Evolutionary conservation across 2,797 vertebrate genomes (phyloP).

Genomic region (Lepus townsendii): DNA sequence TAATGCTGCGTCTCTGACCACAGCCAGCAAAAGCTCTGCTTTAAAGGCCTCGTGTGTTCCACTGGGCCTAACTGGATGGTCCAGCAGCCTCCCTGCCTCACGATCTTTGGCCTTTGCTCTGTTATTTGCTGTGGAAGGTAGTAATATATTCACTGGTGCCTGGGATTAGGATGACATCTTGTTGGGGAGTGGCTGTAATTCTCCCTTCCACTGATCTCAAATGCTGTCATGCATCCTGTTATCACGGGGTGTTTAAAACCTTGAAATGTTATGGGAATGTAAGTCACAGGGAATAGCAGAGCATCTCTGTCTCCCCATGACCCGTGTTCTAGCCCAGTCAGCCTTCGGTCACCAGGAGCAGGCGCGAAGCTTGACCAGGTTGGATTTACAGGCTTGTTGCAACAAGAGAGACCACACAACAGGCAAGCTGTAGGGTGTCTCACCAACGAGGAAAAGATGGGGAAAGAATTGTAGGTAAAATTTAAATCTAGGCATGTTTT

Average conservation of each 20-base stretch:
- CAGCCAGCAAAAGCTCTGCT: not conserved
- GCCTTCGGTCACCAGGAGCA: not conserved
- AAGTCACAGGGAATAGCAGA: not conserved
- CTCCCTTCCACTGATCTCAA: not conserved
- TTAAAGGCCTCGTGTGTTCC: not conserved
- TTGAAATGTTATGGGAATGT: not conserved
- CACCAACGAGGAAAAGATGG: not conserved
- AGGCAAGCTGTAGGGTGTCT: not conserved
- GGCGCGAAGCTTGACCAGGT: slow-evolving; percentile 13
- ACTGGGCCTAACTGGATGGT: not conserved
- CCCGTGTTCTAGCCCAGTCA: not conserved
- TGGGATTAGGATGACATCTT: not conserved
- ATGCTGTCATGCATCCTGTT: not conserved
- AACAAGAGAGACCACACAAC: not conserved
- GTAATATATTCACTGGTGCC: not conserved
- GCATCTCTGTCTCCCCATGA: not conserved
- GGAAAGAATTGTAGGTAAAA: not conserved
- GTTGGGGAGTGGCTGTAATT: not conserved
- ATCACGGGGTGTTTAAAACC: not conserved
- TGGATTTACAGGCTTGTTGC: not conserved
- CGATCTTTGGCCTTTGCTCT: not conserved
- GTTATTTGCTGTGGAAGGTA: not conserved
- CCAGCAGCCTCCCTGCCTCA: not conserved
- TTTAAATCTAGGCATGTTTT: not conserved
- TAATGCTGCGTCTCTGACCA: not conserved